Conservation (phyloP, 2,888 invertebrate genomes). For the Listrodromus nycthemerus region DNA sequence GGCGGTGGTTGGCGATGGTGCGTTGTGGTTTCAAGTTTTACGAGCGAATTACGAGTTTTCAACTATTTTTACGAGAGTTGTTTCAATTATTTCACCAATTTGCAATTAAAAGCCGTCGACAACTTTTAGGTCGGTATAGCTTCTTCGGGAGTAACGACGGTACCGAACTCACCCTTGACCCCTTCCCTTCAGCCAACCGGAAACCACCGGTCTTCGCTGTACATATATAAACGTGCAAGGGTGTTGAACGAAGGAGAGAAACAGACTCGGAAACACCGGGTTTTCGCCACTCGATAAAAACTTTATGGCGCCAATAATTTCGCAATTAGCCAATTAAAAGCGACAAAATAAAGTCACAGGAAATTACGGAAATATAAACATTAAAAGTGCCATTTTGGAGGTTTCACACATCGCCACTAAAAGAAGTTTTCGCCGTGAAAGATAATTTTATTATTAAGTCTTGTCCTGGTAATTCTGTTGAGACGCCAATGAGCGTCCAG, state of each 20-base stretch:
- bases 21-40: constrained; percentile 82
- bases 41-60: constrained; percentile 83
- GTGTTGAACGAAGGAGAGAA: constrained; percentile 74
- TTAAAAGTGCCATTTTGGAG: constrained; percentile 13
- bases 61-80: constrained; percentile 85
- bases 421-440: not conserved
- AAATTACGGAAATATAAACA: constrained; percentile 33
- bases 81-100: constrained; percentile 85
- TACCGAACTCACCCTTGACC: constrained; percentile 65
- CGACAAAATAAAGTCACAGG: constrained; percentile 65
- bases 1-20: constrained; percentile 77
- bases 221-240: constrained; percentile 44
- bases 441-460: too few relatives aligned
- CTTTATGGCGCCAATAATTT: constrained; percentile 80
- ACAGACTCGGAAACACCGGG: constrained; percentile 68
- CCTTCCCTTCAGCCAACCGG: constrained; percentile 41
- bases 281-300: constrained; percentile 65
- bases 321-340: constrained; percentile 78
- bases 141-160: constrained; percentile 44
- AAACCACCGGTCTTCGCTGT: constrained; percentile 39
- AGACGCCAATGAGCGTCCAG: not conserved
- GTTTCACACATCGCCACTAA: too few relatives aligned
- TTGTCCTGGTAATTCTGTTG: not conserved
- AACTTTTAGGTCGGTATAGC: constrained; percentile 65
- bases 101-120: constrained; percentile 82